A percentile compares a stretch with the other conserved stretches of the same genome.
Conservation (phyloP, 2,113 vertebrate genomes). For the Glaucidium brasilianum region DNA sequence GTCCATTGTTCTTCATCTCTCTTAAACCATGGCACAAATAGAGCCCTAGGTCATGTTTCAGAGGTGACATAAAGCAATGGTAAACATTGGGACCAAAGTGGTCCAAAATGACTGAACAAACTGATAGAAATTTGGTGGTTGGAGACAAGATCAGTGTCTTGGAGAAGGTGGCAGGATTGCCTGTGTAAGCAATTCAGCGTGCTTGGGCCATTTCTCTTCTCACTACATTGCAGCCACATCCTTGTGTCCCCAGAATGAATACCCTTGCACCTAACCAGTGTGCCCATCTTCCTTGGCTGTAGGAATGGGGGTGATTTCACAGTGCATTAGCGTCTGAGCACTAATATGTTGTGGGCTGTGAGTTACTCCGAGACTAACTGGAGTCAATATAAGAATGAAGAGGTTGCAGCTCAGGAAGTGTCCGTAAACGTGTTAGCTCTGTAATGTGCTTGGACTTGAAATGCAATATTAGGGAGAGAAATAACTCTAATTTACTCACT, state of each 20-base stretch:
- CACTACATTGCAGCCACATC: not conserved
- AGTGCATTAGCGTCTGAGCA: not conserved
- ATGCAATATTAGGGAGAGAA: not conserved
- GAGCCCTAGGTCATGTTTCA: not conserved
- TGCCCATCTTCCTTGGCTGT: not conserved
- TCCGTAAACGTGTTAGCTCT: not conserved
- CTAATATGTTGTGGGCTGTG: rapidly evolving
- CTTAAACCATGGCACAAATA: not conserved
- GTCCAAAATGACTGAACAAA: not conserved
- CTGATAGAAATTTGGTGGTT: not conserved
- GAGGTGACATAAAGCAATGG: not conserved
- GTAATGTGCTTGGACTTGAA: not conserved
- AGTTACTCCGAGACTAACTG: not conserved
- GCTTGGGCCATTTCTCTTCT: not conserved
- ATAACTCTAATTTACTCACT: not conserved
- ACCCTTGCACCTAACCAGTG: not conserved
- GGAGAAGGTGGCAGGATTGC: not conserved
- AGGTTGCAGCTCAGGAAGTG: not conserved
- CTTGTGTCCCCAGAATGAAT: not conserved
- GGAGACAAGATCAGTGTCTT: not conserved
- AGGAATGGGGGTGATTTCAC: not conserved
- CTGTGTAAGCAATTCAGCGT: not conserved
- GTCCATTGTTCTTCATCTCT: not conserved
- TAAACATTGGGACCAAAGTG: not conserved
- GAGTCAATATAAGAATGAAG: not conserved